Percentiles rank a stretch among this genome's conserved stretches.
Conservation (phyloP, 2,888 invertebrate genomes). For the Neoascia interrupta region DNA sequence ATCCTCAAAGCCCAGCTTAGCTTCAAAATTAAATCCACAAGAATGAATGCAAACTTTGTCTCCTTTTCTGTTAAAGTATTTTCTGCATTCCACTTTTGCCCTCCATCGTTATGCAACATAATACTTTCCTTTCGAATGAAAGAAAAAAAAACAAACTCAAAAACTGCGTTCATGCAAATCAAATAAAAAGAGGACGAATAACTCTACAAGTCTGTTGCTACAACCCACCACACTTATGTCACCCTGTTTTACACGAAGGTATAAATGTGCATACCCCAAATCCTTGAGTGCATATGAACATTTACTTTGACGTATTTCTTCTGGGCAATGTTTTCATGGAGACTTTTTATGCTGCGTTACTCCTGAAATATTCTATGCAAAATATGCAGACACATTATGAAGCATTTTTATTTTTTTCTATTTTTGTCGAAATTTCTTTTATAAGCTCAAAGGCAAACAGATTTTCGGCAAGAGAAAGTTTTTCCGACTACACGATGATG, state of each 20-base stretch:
- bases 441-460: conserved; percentile 40
- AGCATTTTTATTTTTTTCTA: no score
- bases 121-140: neutral
- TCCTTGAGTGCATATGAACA: conserved; percentile 51
- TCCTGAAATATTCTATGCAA: conserved; percentile 11
- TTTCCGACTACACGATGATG: neutral
- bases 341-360: neutral
- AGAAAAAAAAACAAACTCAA: neutral
- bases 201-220: neutral
- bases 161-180: conserved; percentile 23
- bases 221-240: neutral
- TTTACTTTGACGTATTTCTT: conserved; percentile 51
- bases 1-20: conserved; percentile 32
- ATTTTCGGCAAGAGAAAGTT: conserved; percentile 32
- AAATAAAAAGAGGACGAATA: conserved; percentile 27
- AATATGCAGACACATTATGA: conserved; percentile 35
- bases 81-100: conserved; percentile 40
- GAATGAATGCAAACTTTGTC: conserved; percentile 49
- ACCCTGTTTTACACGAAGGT: neutral
- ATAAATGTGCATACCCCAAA: conserved; percentile 16
- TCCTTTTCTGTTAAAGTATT: conserved; percentile 56
- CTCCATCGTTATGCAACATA: neutral
- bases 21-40: conserved; percentile 25
- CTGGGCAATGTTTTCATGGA: neutral
- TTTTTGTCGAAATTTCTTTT: conserved; percentile 1